Evolutionary conservation across 2,888 invertebrate genomes (phyloP), one percentile per base, ranked within the genome.

Genomic region (Drosophila limbata): DNA sequence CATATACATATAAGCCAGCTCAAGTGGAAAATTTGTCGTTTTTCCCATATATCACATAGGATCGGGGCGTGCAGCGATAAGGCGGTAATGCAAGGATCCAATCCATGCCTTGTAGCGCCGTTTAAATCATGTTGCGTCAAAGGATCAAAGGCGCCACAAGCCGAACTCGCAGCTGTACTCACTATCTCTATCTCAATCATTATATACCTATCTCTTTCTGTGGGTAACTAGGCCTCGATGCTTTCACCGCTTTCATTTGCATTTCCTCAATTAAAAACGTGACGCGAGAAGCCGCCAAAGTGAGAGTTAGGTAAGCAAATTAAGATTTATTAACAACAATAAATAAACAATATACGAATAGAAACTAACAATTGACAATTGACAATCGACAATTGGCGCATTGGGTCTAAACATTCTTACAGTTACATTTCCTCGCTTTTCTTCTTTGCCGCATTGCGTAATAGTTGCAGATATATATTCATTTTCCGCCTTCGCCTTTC

Each of bases 21-120:
- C 90, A 90, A 89, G 89, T 90, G 90, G 89, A 78, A 81, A 80
- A 83, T 86, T 90, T 90, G 83, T 90, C 81, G 78, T 89, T 84
- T 84, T 78, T 65, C 74, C 83, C 78, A 85, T 87, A 88, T 84
- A 81, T 84, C 73, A 88, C 77, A 69, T 50, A 35, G 64, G 68
- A 78, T 67, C 72, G 71, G 44, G 47, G 57, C 28, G 47, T 28
- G 28, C n/a, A 44, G 56, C 70, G 89, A 88, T 89, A 83, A 81
- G 85, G 52, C 39, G 11, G 17, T 47, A 47, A 48, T 48, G 71
- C 63, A 68, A 68, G 73, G 78, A 67, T n/a, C n/a, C n/a, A n/a
- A 80, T 78, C 53, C 44, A 48, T 45, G 37, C 66, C 70, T 69
- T 59, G 73, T 74, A 88, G 77, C 77, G 78, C 79, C 83, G 68